Base-by-base conservation (phyloP, 2,888 invertebrate species). In the Mechanitis messenoides region DNA sequence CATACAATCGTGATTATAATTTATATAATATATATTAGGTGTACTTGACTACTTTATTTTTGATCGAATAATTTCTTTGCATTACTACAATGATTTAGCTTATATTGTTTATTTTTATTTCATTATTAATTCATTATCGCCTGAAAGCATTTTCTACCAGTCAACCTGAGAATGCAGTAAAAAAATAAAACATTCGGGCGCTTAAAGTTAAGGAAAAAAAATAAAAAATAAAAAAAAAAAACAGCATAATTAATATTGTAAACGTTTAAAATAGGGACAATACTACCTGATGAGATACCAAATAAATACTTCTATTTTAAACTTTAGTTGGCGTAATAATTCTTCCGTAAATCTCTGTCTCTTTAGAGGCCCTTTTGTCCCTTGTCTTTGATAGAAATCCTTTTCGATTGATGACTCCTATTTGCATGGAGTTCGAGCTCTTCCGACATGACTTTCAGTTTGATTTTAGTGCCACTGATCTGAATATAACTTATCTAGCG, bases 361-460 rank as follows among this genome's bases (percentile, higher is more conserved):
- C 72, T 70, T 71, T 75, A 76, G 77, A 74, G 79, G 79, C 80
- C 81, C 79, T 78, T 75, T 83, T 84, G 81, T 84, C 83, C 84
- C 83, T 82, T 80, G 85, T 84, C 85, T 83, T 84, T 84, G 83
- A 85, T 84, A 80, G 83, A 83, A 81, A 84, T 81, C 82, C 81
- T 75, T 75, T 77, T 78, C 80, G 84, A 87, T 85, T 85, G 86
- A 87, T 87, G 84, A 78, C 83, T 76, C 77, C 83, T 80, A 85
- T 86, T 86, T 85, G 83, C 77, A 74, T 73, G 71, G 73, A 79
- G 74, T 75, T 75, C 71, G 74, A 76, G 72, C 79, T 75, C 75
- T 78, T 75, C 73, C 74, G 71, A 72, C 74, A 80, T 80, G 80
- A 81, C 80, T 80, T 82, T 82, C 75, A 75, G 74, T 76, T 77